Percentiles rank a stretch among this genome's conserved stretches.
These are phyloP conservation scores for Bactericera cockerelli DNA, from an alignment of 1,140 invertebrate genomes.

Conservation along the genomic window DNA sequence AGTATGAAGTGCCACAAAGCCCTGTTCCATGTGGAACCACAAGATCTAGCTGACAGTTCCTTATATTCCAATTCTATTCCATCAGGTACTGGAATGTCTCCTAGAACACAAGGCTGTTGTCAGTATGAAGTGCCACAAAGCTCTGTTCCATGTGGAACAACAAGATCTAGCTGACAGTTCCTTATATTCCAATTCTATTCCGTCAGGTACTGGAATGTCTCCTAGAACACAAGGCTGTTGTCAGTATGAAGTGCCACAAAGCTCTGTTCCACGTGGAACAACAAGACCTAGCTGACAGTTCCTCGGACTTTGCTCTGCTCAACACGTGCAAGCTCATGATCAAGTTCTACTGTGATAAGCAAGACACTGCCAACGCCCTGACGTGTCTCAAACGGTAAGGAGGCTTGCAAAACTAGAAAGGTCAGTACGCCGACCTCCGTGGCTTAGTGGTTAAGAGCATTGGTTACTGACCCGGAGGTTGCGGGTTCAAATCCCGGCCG, in stretches of 20 bases:
- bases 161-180: conserved; percentile 72
- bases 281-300: conserved; percentile 70
- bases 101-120: conserved; percentile 50
- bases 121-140: conserved; percentile 50
- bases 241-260: conserved; percentile 55
- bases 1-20: conserved; percentile 52
- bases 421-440: too few species aligned
- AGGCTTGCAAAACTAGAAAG: too few species aligned
- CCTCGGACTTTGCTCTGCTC: conserved; percentile 67
- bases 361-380: conserved; percentile 47
- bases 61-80: too few species aligned
- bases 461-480: too few species aligned
- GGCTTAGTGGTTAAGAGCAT: too few species aligned
- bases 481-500: too few species aligned
- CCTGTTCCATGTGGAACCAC: too few species aligned
- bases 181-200: too few species aligned
- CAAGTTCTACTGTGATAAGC: conserved; percentile 55
- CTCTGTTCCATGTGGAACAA: conserved; percentile 68
- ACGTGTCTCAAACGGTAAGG: conserved; percentile 31
- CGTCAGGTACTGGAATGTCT: conserved; percentile 74
- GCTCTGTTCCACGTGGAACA: conserved; percentile 70
- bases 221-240: conserved; percentile 46
- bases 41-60: too few species aligned
- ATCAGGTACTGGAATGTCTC: conserved; percentile 73
- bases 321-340: conserved; percentile 73